Base-by-base conservation (phyloP, 1,140 invertebrate genomes). In the Caenorhabditis latens region DNA sequence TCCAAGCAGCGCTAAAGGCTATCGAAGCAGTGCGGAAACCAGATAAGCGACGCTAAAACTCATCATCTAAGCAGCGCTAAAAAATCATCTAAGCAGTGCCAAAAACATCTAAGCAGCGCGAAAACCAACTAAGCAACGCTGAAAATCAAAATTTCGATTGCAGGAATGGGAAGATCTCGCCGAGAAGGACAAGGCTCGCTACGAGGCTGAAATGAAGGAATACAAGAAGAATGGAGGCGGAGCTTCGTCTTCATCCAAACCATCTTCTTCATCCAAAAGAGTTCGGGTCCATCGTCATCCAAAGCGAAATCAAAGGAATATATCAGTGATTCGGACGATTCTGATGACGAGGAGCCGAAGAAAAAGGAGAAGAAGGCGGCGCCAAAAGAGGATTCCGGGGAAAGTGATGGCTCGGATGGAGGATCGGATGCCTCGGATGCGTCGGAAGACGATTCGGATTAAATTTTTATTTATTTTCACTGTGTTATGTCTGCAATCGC, bases 231-330 rank as follows among this genome's bases (percentile, higher is more conserved):
- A 55, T 71, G 86, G 83, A 53, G 75, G 75, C 14, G 61, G 24
- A 61, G n/a, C 53, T 13, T 58, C 55, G 7, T 83, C 82, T 2
- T 58, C 58, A 0, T 58, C 57, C 42, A 61, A 84, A 42, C 40
- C 32, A 42, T 53, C 71, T 21, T 32, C 71, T 16, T 71, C 65
- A 0, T 43, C 71, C 14, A 86, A 86, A 86, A 84, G 32, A n/a
- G 14, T 16, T 42, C 32, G 53, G 75, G 82, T 19, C 75, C 86
- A 79, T 86, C 86, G 4, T 55, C 86, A 7, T 86, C 86, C 7
- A 86, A 86, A n/a, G 86, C 86, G 92, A 97, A 96, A 91, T 97
- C 96, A 91, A 97, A 97, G 92, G 97, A 98, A 93, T 98, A 96
- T 91, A 96, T 98, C 65, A 90, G 87, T 32, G 90, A 90, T 48